These are phyloP conservation scores for Pseudochirops corinnae DNA, from an alignment of 2,797 vertebrate species.

Conservation along the genomic window DNA sequence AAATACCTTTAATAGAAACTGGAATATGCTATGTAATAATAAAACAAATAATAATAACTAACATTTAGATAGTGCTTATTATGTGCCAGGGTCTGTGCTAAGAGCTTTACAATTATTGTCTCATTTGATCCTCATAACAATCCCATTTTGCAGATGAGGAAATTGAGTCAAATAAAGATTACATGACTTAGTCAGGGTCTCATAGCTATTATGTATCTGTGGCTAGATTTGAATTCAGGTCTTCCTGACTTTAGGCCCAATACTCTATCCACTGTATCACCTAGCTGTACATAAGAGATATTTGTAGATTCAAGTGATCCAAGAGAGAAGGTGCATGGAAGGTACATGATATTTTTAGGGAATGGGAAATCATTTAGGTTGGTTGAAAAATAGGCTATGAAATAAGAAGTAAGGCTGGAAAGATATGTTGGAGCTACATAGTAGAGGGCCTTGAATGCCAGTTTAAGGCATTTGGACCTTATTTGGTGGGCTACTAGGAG, in stretches of 20 bases:
- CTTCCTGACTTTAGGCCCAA: background rate
- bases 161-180: background rate
- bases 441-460: background rate
- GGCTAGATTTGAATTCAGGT: background rate
- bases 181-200: background rate
- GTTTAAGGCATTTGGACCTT: background rate
- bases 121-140: background rate
- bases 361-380: background rate
- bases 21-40: background rate
- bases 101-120: no score
- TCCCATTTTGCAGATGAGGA: background rate
- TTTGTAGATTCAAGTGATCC: background rate
- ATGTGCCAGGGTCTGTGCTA: background rate
- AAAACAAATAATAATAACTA: background rate
- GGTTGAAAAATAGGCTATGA: background rate
- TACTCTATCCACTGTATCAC: background rate
- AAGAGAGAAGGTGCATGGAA: background rate
- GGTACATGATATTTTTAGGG: background rate
- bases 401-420: background rate
- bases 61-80: background rate
- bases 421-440: background rate
- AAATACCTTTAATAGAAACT: background rate
- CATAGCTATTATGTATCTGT: background rate
- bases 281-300: background rate
- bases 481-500: background rate